phyloP scores from a whole-genome alignment of 2,888 invertebrate species.

The Ligdia adustata region DNA sequence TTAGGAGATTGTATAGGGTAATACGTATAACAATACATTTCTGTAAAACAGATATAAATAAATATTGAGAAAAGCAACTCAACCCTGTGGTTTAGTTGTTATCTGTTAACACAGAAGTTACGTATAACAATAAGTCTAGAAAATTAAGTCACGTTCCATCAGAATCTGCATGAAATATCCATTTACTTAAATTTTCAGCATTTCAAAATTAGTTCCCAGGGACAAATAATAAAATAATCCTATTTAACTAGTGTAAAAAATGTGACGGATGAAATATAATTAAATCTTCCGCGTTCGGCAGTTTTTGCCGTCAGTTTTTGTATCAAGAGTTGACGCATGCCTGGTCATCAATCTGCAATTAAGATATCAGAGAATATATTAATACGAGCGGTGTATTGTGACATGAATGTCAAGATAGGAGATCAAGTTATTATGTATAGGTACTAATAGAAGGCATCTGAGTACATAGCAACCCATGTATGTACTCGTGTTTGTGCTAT shows the following conservation, averaged over 20 bases:
- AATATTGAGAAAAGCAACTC: no score
- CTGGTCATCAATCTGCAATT: slow-evolving; percentile 62
- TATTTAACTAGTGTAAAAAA: slow-evolving; percentile 36
- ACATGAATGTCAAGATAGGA: slow-evolving; percentile 64
- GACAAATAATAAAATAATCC: slow-evolving; percentile 33
- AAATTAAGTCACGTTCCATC: slow-evolving; percentile 21
- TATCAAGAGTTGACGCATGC: slow-evolving; percentile 42
- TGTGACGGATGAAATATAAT: slow-evolving; percentile 42
- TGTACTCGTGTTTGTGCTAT: slow-evolving; percentile 2
- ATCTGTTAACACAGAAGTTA: no score
- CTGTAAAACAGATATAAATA: no score
- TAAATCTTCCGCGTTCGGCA: slow-evolving; percentile 47
- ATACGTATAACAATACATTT: no score
- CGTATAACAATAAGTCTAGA: no score
- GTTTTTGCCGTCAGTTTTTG: slow-evolving; percentile 46
- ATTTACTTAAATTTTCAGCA: slow-evolving; percentile 14
- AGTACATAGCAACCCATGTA: slow-evolving; percentile 26
- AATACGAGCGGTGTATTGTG: slow-evolving; percentile 49
- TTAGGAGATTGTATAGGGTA: no score
- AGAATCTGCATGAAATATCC: slow-evolving; percentile 9
- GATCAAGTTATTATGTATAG: slow-evolving; percentile 50
- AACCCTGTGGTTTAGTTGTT: no score
- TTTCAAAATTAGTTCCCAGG: slow-evolving; percentile 29
- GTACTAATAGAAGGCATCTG: slow-evolving; percentile 24
- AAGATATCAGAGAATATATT: slow-evolving; percentile 64